phyloP scores from a whole-genome alignment of 2,888 invertebrate genomes.

The Merodon equestris region DNA sequence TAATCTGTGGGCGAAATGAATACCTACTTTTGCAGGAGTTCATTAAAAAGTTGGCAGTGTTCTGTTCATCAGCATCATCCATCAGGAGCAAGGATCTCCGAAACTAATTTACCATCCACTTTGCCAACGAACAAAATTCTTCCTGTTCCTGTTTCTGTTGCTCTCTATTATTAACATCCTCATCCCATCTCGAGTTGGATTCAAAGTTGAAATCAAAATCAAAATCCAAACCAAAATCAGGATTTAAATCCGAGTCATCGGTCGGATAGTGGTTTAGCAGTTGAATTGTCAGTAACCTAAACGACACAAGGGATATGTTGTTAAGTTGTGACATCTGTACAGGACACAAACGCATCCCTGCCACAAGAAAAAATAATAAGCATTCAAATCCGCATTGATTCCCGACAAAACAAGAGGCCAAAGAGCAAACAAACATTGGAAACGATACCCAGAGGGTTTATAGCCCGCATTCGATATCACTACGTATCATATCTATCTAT shows the following conservation, averaged over 20 bases:
- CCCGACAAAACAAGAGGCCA: constrained; percentile 1
- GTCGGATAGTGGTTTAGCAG: no score
- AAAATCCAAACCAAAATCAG: no score
- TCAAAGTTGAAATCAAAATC: no score
- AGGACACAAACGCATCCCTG: neutral
- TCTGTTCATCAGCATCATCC: constrained; percentile 11
- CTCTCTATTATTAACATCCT: no score
- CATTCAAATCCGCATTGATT: constrained; percentile 15
- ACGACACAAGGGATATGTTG: neutral
- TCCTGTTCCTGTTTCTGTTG: no score
- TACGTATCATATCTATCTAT: constrained; percentile 17
- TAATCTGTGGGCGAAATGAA: constrained; percentile 53
- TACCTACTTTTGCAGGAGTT: constrained; percentile 59
- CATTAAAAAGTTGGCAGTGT: constrained; percentile 56
- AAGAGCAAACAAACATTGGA: constrained; percentile 21
- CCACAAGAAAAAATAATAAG: constrained; percentile 11
- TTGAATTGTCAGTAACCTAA: no score
- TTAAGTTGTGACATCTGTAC: constrained; percentile 1
- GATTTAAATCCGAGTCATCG: no score
- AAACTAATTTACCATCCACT: neutral
- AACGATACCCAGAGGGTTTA: constrained; percentile 48
- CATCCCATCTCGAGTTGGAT: no score
- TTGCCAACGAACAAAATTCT: neutral
- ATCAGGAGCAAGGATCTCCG: constrained; percentile 2
- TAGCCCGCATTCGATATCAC: constrained; percentile 59